These are phyloP conservation scores for Leucophenga montana DNA, from an alignment of 2,888 invertebrate species.

Conservation along the genomic window DNA sequence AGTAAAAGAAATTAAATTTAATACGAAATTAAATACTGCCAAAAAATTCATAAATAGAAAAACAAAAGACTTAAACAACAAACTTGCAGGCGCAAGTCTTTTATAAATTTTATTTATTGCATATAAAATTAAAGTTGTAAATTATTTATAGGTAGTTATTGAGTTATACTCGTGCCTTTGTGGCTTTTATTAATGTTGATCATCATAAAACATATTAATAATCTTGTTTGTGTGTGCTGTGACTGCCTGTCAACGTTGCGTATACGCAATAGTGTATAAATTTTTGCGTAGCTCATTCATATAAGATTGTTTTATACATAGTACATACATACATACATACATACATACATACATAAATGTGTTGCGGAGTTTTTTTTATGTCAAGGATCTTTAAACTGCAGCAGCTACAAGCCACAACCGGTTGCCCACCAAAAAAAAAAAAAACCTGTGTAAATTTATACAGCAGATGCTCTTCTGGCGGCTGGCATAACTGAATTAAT, in stretches of 20 bases:
- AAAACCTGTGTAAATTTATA: constrained; percentile 25
- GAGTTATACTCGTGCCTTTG: background rate
- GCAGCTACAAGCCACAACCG: constrained; percentile 60
- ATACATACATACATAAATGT: constrained; percentile 13
- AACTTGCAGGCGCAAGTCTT: background rate
- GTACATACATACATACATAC: constrained; percentile 3
- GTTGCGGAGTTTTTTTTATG: constrained; percentile 61
- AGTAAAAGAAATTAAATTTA: constrained; percentile 42
- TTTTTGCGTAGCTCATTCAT: constrained; percentile 37
- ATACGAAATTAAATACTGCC: background rate
- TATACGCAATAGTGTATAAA: constrained; percentile 55
- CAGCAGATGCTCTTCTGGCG: background rate
- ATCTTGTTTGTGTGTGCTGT: constrained; percentile 35
- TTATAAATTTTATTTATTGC: background rate
- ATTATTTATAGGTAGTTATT: constrained; percentile 6
- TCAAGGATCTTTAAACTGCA: constrained; percentile 68
- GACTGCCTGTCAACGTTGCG: constrained; percentile 48
- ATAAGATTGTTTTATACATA: no score
- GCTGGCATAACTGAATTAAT: background rate
- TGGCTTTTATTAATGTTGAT: background rate
- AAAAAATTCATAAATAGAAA: constrained; percentile 4
- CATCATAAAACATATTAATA: constrained; percentile 1
- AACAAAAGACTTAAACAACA: constrained; percentile 3
- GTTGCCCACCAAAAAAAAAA: constrained; percentile 56
- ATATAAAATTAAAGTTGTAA: constrained; percentile 8